A percentile compares a stretch with the other conserved stretches of the same genome.
Evolutionary conservation across 2,888 invertebrate genomes (phyloP).

Genomic region (Megaustenia siamemsis): DNA sequence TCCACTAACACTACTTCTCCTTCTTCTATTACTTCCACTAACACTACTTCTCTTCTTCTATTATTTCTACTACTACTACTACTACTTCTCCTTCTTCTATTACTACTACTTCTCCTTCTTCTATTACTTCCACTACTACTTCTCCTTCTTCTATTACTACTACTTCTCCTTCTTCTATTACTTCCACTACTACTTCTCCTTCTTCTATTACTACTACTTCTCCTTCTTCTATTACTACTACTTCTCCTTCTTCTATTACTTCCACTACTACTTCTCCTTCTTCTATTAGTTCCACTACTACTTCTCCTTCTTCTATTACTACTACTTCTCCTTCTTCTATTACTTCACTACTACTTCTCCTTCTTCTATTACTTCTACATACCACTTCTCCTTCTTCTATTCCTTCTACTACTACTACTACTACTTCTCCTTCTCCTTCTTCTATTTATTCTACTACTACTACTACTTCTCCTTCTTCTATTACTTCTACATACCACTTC

Average conservation of each 20-base stretch:
- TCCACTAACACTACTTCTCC: too few species aligned
- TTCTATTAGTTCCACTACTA: too few species aligned
- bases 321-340: not conserved
- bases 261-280: too few species aligned
- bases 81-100: not conserved
- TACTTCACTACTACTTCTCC: not conserved
- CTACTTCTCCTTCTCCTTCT: too few species aligned
- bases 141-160: not conserved
- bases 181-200: too few species aligned
- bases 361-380: too few species aligned
- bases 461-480: conserved; percentile 30
- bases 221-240: not conserved
- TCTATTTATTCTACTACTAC: not conserved
- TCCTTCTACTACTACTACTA: conserved; percentile 33
- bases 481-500: conserved; percentile 3
- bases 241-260: too few species aligned
- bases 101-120: not conserved
- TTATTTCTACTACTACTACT: not conserved
- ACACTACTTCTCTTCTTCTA: too few species aligned
- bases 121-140: too few species aligned
- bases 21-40: too few species aligned
- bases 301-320: not conserved
- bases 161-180: too few species aligned
- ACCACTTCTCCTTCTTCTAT: conserved; percentile 41
- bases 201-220: not conserved